Percentiles rank a stretch among this genome's conserved stretches.
Conservation (phyloP, 2,888 invertebrate genomes). For the Chrysolina haemoptera region DNA sequence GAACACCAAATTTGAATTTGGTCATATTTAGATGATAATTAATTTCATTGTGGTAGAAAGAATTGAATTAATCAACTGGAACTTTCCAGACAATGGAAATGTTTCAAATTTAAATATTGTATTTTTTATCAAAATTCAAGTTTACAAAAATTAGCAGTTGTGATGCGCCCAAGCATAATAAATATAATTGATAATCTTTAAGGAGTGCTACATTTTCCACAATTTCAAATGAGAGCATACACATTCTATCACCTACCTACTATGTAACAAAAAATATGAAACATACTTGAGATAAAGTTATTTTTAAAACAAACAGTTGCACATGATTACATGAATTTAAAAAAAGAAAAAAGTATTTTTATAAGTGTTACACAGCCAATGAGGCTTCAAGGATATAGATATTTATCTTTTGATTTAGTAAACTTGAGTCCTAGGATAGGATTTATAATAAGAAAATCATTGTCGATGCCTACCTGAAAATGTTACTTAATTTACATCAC, state of each 20-base stretch:
- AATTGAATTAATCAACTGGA: too few relatives aligned
- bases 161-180: too few relatives aligned
- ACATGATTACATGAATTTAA: conserved; percentile 18
- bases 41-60: too few relatives aligned
- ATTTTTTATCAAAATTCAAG: too few relatives aligned
- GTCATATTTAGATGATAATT: too few relatives aligned
- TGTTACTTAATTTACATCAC: conserved; percentile 1
- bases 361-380: neutral
- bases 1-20: too few relatives aligned
- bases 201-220: too few relatives aligned
- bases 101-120: too few relatives aligned
- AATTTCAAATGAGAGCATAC: neutral
- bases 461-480: conserved; percentile 16
- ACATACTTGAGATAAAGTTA: conserved; percentile 1
- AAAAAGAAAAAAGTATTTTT: neutral
- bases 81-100: too few relatives aligned
- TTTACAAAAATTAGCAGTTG: too few relatives aligned
- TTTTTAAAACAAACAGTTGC: conserved; percentile 15
- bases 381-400: conserved; percentile 1
- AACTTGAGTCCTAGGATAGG: conserved; percentile 1
- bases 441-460: neutral
- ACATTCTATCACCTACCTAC: neutral
- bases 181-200: too few relatives aligned
- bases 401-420: conserved; percentile 8
- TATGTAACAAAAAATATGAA: neutral